Conservation (phyloP, 2,888 invertebrate species). For the Epistrophella euchroma region DNA sequence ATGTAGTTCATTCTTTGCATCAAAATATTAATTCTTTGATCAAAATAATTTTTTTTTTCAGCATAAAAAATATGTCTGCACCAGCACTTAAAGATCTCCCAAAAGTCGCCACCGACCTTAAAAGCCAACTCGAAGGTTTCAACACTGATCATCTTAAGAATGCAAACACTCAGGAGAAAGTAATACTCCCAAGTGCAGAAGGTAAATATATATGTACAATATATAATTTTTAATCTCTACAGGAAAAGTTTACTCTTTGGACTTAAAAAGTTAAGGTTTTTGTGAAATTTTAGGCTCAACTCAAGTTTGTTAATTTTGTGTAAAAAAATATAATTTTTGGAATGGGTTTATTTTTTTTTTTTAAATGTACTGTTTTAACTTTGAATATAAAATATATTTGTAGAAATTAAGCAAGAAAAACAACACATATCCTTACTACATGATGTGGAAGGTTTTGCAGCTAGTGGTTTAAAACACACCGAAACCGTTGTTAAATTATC, state of each 20-base stretch:
- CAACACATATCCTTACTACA: conserved; percentile 91
- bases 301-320: too few relatives aligned
- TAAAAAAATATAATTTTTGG: not conserved
- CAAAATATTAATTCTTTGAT: too few relatives aligned
- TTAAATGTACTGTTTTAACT: not conserved
- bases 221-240: not conserved
- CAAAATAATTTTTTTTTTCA: conserved; percentile 34
- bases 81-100: conserved; percentile 95
- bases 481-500: conserved; percentile 92
- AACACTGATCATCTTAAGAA: conserved; percentile 94
- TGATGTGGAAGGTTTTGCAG: conserved; percentile 91
- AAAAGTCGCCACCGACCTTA: conserved; percentile 94
- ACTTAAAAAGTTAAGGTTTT: too few relatives aligned
- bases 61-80: conserved; percentile 83
- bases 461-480: conserved; percentile 90
- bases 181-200: conserved; percentile 96
- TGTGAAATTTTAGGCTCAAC: too few relatives aligned
- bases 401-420: conserved; percentile 90
- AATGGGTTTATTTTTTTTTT: not conserved
- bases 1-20: too few relatives aligned
- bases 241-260: not conserved
- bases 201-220: conserved; percentile 85
- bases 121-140: conserved; percentile 96
- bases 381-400: conserved; percentile 37
- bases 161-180: conserved; percentile 95